phyloP scores from a whole-genome alignment of 2,797 vertebrate genomes.

The Crocidura indochinensis region DNA sequence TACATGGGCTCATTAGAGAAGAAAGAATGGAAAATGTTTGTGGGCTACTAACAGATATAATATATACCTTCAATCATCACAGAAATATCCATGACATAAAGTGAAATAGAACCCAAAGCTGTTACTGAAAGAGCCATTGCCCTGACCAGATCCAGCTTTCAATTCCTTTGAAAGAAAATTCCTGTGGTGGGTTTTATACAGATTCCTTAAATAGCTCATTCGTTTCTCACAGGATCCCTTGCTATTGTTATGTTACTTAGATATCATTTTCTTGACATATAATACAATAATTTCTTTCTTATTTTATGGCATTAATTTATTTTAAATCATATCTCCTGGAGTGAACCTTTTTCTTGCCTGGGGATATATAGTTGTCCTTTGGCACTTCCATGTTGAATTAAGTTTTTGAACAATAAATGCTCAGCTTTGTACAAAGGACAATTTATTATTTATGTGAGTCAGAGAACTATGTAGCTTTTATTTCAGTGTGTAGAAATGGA shows the following conservation, averaged over 20 bases:
- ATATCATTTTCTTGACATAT: constrained; percentile 69
- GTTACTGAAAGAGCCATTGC: constrained; percentile 30
- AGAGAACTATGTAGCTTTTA: constrained; percentile 81
- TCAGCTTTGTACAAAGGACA: constrained; percentile 87
- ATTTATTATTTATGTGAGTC: constrained; percentile 88
- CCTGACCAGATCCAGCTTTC: constrained; percentile 44
- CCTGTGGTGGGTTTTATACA: constrained; percentile 61
- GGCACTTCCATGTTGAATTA: constrained; percentile 87
- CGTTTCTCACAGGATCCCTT: constrained; percentile 46
- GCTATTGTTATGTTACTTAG: constrained; percentile 65
- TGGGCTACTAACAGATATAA: background rate
- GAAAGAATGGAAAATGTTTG: constrained; percentile 4
- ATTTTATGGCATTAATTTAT: constrained; percentile 77
- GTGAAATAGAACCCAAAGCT: constrained; percentile 65
- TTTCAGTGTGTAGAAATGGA: constrained; percentile 80
- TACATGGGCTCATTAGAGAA: constrained; percentile 38
- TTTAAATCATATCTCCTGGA: constrained; percentile 73
- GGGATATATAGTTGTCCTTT: constrained; percentile 84
- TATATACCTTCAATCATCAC: constrained; percentile 13
- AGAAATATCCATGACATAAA: constrained; percentile 20
- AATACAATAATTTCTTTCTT: constrained; percentile 73
- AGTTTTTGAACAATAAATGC: constrained; percentile 76
- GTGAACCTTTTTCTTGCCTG: constrained; percentile 73
- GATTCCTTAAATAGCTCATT: constrained; percentile 66
- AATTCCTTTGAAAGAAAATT: constrained; percentile 76